phyloP scores from a whole-genome alignment of 2,113 vertebrate genomes.

The Cheilinus undulatus region DNA sequence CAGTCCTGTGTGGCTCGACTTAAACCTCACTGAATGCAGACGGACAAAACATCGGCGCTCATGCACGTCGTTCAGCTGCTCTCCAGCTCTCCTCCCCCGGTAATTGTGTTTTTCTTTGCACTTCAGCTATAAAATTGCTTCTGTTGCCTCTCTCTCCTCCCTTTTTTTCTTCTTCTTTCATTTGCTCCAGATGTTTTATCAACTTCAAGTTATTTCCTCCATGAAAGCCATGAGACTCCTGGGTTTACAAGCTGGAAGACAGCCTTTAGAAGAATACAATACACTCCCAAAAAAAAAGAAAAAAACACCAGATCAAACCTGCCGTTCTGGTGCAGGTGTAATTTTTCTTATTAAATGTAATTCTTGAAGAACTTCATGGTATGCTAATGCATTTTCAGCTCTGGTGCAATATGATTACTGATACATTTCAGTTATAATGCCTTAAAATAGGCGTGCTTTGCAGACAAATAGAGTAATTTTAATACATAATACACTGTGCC shows the following conservation, averaged over 20 bases:
- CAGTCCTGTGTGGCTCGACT: conserved; percentile 39
- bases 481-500: background rate
- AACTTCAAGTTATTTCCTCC: conserved; percentile 50
- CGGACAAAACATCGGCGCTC: conserved; percentile 42
- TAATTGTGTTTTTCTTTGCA: conserved; percentile 68
- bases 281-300: conserved; percentile 2
- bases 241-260: conserved; percentile 36
- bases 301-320: background rate
- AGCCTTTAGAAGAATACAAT: conserved; percentile 6
- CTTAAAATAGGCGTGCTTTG: background rate
- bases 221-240: conserved; percentile 25
- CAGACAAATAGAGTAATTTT: conserved; percentile 12
- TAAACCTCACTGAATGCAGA: conserved; percentile 28
- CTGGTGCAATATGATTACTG: background rate
- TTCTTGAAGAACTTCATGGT: conserved; percentile 1
- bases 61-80: conserved; percentile 57
- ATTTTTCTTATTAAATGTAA: conserved; percentile 3
- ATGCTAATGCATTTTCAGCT: background rate
- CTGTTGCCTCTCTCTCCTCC: conserved; percentile 38
- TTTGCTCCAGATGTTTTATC: conserved; percentile 69
- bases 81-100: conserved; percentile 31
- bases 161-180: conserved; percentile 31
- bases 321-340: background rate
- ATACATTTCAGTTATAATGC: background rate
- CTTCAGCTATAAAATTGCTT: conserved; percentile 62